Base-by-base conservation (phyloP, 30 jellyfish, hydroid and myxozoan species). In the Catostylus mosaicus region DNA sequence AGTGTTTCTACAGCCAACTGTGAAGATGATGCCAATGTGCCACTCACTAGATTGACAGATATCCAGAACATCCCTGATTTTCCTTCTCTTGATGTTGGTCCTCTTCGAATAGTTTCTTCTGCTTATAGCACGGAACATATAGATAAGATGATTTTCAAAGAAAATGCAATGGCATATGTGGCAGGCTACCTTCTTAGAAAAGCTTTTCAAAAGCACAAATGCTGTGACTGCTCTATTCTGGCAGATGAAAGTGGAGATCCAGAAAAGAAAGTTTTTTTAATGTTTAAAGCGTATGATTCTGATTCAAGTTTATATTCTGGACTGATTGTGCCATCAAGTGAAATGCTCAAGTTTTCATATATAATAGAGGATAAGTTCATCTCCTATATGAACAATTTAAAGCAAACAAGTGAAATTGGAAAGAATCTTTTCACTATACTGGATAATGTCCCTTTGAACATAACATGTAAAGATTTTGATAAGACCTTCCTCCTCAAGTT, bases 151-250 rank as follows among this genome's bases (percentile, higher is more conserved):
- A 63, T 80, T 2, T 40, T 80, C 24, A 80, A 63, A 62, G 80
- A 63, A 11, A 80, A 62, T 64, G 75, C 84, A 59, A 62, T 65
- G 70, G 83, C 90, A 23, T 80, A 65, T 34, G 75, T 66, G 38
- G 82, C 83, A 43, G 83, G 73, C 40, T 63, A 33, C 68, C 75
- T 66, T 26, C 34, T 80, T 6, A 1, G 16, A 34, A 80, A 62
- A 80, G 48, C 75, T 7, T 66, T 63, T 40, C 30, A 8, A 1
- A 66, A 22, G 84, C 84, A 80, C 75, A 29, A 63, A 29, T 63
- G 90, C 23, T 27, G 46, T 1, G 19, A 35, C 30, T 34, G 73
- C 18, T 54, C 80, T 8, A 23, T 54, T 52, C 68, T 57, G 0
- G 83, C 34, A 63, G 85, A 52, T 51, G 90, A 77, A 38, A 64